Base-by-base conservation (phyloP, 2,888 invertebrate species). In the Netelia inedita region DNA sequence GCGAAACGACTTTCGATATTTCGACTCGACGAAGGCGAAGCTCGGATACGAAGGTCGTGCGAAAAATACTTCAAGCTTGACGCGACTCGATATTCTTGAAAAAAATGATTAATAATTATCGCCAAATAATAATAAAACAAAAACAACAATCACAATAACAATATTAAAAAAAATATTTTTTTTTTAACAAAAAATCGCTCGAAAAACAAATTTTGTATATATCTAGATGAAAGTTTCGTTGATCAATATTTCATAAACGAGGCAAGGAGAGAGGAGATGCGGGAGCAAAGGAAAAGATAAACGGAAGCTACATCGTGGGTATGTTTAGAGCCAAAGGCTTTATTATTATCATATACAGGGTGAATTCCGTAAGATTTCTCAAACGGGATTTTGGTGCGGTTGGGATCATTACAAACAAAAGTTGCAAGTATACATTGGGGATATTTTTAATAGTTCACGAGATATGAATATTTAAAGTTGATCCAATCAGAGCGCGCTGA, bases 261-360 rank as follows among this genome's bases (percentile, higher is more conserved):
- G 43, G 71, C 59, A 75, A 75, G 19, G 68, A 78, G 53, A 35
- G 23, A 21, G 65, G 73, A 69, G 46, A 28, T 69, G 55, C 28
- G 21, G 16, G 41, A 59, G 71, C 59, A 68, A 73, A 59, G 53
- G 43, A 35, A 73, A 16, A 73, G 72, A 21, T 72, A 68, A 68
- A 84, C 80, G 72, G 61, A 78, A 84, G 73, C 72, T 73, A 66
- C 23, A 76, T 73, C 76, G 21, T 10, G 46, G 68, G 72, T 61
- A 43, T 61, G 66, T 76, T 76, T 73, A 41, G 65, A 68, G 65
- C 23, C 63, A 46, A 11, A 68, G 72, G 79, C 68, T 65, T 66
- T 46, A 72, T 66, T 55, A 11, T 11, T 43, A 63, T 8, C 35
- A 57, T 57, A n/a, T n/a, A n/a, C n/a, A n/a, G n/a, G n/a, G n/a